A percentile compares a stretch with the other conserved stretches of the same genome.
Evolutionary conservation across 2,113 vertebrate species (phyloP).

Genomic region (Eptesicus fuscus): DNA sequence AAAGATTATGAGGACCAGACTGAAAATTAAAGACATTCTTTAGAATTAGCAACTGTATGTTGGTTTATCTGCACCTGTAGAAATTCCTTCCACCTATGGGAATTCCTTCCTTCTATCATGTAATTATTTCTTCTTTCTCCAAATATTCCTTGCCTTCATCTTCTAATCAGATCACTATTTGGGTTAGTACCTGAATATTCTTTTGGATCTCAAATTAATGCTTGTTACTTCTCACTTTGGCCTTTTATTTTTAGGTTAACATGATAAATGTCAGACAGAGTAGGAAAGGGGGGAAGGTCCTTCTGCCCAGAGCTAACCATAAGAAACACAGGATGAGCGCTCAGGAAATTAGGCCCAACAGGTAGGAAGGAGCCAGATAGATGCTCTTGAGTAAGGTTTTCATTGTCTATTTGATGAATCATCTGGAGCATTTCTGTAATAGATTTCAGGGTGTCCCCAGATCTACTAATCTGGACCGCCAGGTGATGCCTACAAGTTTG

Average conservation of each 20-base stretch:
- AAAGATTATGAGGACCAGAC: neutral
- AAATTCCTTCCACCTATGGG: neutral
- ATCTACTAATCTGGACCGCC: too few species aligned
- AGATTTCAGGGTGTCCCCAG: neutral
- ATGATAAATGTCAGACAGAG: neutral
- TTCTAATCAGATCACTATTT: neutral
- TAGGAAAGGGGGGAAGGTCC: neutral
- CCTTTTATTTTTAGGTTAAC: neutral
- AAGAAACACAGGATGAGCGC: fast-evolving
- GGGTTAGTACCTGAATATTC: neutral
- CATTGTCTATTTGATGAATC: neutral
- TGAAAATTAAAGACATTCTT: neutral
- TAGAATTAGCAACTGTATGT: neutral
- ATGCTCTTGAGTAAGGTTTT: neutral
- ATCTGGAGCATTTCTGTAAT: neutral
- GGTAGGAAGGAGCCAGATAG: neutral
- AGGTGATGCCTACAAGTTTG: neutral
- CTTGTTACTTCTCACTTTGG: neutral
- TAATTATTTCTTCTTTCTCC: neutral
- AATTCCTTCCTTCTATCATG: neutral
- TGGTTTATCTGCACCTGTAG: neutral
- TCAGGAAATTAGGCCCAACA: neutral
- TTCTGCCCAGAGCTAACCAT: neutral
- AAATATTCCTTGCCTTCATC: neutral
- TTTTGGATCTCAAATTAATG: neutral